These are phyloP conservation scores for Amphilophus citrinellus DNA, from an alignment of 2,113 vertebrate genomes.

Conservation along the genomic window DNA sequence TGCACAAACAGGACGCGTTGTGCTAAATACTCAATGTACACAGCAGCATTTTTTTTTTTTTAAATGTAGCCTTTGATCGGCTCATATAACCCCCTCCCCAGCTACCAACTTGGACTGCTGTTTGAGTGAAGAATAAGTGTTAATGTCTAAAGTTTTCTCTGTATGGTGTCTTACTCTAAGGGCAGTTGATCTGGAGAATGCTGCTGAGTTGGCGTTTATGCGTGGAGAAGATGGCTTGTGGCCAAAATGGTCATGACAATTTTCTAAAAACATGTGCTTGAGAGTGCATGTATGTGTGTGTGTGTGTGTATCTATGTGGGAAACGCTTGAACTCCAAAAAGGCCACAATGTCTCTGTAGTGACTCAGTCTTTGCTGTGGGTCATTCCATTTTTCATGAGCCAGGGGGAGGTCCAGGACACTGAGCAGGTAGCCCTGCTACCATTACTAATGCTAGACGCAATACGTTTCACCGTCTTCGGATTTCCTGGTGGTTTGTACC, in stretches of 20 bases:
- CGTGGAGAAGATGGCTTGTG: constrained; percentile 23
- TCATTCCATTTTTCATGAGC: constrained; percentile 61
- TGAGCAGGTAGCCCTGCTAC: constrained; percentile 21
- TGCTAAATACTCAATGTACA: neutral
- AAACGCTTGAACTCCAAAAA: constrained; percentile 59
- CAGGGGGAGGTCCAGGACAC: constrained; percentile 13
- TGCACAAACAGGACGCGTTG: neutral
- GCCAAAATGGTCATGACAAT: constrained; percentile 53
- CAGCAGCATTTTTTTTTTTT: neutral
- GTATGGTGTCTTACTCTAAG: constrained; percentile 11
- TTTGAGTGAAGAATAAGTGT: neutral
- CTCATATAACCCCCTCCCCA: neutral
- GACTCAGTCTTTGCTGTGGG: constrained; percentile 61
- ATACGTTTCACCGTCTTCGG: neutral
- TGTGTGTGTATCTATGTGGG: constrained; percentile 43
- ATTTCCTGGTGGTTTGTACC: neutral
- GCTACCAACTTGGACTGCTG: constrained; percentile 1
- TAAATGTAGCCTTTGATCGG: constrained; percentile 4
- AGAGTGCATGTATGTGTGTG: neutral
- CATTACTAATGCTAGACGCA: constrained; percentile 5
- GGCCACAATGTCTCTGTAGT: constrained; percentile 49
- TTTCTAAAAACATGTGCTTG: constrained; percentile 27
- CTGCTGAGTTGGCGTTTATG: constrained; percentile 57
- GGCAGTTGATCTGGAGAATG: constrained; percentile 43
- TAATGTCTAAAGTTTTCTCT: constrained; percentile 8